Evolutionary conservation across 2,113 vertebrate genomes (phyloP), one percentile per base, ranked within the genome.

Genomic region (Xiphophorus hellerii): DNA sequence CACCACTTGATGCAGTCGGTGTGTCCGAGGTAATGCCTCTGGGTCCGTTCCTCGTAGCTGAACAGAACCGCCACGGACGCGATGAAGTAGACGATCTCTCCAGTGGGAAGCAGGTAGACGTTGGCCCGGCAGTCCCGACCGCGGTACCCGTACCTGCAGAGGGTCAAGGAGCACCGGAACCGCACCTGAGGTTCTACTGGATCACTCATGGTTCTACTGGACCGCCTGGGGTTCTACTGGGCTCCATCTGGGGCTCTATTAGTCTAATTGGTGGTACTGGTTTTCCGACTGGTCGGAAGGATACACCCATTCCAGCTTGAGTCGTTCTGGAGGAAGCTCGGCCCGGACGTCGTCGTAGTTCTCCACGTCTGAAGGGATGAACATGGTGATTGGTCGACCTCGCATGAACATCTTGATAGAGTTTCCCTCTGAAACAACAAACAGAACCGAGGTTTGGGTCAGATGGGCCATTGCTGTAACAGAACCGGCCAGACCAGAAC

Each of bases 271-370:
- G 35, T 11, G 1, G 35, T 37, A 11, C 25, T 13, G 33, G 15
- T 29, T 37, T 63, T 37, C 13, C 48, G 2, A 11, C 51, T 30
- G 20, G 17, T 30, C 5, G 44, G 30, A 85, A 99, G 97, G 97
- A 99, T 99, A 99, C 98, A 94, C 96, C 98, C 98, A 99, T 88
- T 98, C 98, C 93, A 99, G 95, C 94, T 97, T 98, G 76, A 99
- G 95, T 88, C 96, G 95, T 87, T 99, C 97, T 54, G 97, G 69
- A 35, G 98, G 97, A 90, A 99, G 95, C 54, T 99, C 98, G 44
- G 96, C 96, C 71, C 95, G 95, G 74, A 98, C 95, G 15, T 98
- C 97, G 0, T 96, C 96, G 72, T 98, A 98, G 92, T 95, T 98
- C 74, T 96, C 96, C 82, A 98, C 94, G 33, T 98, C 96, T 64